These are phyloP conservation scores for Pecten maximus DNA, from an alignment of 2,888 invertebrate species.

Conservation along the genomic window DNA sequence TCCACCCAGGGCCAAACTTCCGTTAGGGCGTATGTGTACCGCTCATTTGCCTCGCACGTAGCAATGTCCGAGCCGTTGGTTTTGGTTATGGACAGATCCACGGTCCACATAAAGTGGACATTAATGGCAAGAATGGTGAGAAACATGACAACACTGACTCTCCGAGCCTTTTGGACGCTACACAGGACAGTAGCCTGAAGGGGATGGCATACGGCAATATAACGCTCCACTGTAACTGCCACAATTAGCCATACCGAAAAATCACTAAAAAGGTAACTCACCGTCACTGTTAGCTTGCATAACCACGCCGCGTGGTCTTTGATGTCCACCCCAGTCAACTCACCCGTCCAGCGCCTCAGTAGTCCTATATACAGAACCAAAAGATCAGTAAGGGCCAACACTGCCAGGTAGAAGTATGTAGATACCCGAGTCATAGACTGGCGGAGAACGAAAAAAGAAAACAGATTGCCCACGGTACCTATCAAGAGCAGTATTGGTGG, in stretches of 20 bases:
- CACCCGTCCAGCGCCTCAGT: conserved; percentile 78
- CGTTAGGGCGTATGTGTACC: conserved; percentile 63
- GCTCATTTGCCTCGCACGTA: conserved; percentile 63
- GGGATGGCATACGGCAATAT: conserved; percentile 80
- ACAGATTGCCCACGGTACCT: conserved; percentile 81
- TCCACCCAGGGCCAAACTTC: conserved; percentile 81
- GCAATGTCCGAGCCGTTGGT: conserved; percentile 57
- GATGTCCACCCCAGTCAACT: conserved; percentile 75
- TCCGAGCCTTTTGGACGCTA: conserved; percentile 64
- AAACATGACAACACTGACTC: conserved; percentile 71
- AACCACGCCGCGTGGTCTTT: conserved; percentile 70
- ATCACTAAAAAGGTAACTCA: conserved; percentile 79
- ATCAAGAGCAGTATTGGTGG: conserved; percentile 78
- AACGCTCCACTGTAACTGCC: conserved; percentile 80
- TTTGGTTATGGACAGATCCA: conserved; percentile 61
- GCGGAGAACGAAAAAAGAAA: conserved; percentile 78
- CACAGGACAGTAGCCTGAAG: conserved; percentile 77
- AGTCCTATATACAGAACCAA: conserved; percentile 80
- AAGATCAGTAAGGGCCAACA: conserved; percentile 79
- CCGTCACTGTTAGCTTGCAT: conserved; percentile 77
- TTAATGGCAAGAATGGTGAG: conserved; percentile 72
- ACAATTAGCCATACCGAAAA: conserved; percentile 81
- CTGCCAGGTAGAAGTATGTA: conserved; percentile 80
- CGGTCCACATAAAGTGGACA: conserved; percentile 79
- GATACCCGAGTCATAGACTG: conserved; percentile 78